These are phyloP conservation scores for Copidosoma aretas DNA, from an alignment of 2,888 invertebrate species.

Conservation along the genomic window DNA sequence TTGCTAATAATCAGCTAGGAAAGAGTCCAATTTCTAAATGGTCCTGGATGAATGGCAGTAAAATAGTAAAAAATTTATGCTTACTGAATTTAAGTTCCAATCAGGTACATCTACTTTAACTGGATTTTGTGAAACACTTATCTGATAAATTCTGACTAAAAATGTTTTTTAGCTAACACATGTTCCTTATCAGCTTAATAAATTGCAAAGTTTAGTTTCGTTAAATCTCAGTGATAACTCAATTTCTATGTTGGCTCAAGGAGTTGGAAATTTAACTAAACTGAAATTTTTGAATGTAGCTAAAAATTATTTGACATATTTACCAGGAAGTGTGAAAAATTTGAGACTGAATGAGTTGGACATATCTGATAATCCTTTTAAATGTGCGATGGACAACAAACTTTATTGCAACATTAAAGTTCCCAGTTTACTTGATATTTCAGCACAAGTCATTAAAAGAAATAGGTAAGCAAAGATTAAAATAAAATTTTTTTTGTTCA, in stretches of 20 bases:
- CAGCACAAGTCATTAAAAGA: constrained; percentile 66
- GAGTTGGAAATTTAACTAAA: constrained; percentile 68
- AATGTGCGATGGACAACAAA: not conserved
- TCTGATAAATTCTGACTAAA: constrained; percentile 20
- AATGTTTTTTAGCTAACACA: constrained; percentile 44
- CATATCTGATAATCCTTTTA: constrained; percentile 68
- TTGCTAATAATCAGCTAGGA: constrained; percentile 73
- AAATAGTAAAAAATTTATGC: constrained; percentile 65
- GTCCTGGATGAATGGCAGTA: constrained; percentile 71
- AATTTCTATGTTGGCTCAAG: constrained; percentile 69
- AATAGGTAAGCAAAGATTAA: constrained; percentile 51
- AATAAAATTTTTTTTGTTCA: constrained; percentile 12
- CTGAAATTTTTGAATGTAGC: constrained; percentile 67
- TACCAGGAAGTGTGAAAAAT: constrained; percentile 71
- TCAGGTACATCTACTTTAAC: constrained; percentile 56
- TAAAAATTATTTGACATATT: constrained; percentile 64
- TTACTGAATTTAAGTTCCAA: constrained; percentile 74
- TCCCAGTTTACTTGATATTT: constrained; percentile 66
- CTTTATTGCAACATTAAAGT: constrained; percentile 57
- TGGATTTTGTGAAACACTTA: constrained; percentile 33
- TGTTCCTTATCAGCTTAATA: constrained; percentile 72
- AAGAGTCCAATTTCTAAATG: constrained; percentile 67
- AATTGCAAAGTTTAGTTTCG: constrained; percentile 68
- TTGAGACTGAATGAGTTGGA: constrained; percentile 67
- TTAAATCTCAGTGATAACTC: constrained; percentile 72